Evolutionary conservation across 2,797 vertebrate species (phyloP).

Genomic region (Pipistrellus kuhlii): DNA sequence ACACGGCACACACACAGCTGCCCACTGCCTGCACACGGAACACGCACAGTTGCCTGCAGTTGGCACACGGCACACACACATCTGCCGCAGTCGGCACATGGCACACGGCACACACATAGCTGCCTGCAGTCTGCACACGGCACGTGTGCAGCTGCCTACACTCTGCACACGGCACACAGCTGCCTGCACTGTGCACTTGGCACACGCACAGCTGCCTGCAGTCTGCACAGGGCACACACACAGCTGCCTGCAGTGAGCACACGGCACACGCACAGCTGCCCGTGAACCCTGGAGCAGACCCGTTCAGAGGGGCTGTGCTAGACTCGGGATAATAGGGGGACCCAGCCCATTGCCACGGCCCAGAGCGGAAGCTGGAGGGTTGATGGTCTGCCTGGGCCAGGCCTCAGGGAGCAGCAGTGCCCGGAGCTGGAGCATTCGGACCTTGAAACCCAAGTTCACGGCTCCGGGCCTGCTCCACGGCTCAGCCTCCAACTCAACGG

Average conservation of each 20-base stretch:
- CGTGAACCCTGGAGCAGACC: too few species aligned
- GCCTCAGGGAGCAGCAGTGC: neutral
- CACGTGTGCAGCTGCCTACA: too few species aligned
- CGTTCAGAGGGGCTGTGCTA: fast-evolving
- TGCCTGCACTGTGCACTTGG: too few species aligned
- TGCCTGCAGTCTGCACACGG: neutral
- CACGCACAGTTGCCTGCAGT: too few species aligned
- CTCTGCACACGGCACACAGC: too few species aligned
- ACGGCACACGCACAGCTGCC: too few species aligned
- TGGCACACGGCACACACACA: too few species aligned
- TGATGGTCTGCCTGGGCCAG: neutral
- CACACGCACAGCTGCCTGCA: too few species aligned
- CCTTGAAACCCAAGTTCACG: neutral
- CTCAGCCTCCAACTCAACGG: neutral
- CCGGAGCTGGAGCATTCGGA: neutral
- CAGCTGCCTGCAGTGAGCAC: too few species aligned
- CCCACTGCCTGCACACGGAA: neutral
- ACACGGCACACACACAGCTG: neutral
- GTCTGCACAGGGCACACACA: too few species aligned
- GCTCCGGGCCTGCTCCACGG: neutral
- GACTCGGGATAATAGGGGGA: neutral
- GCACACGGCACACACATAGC: neutral
- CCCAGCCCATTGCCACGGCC: fast-evolving
- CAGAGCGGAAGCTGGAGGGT: neutral
- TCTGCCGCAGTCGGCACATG: too few species aligned